A percentile compares a stretch with the other conserved stretches of the same genome.
Conservation (phyloP, 2,888 invertebrate genomes). For the Eurytoma californica region DNA sequence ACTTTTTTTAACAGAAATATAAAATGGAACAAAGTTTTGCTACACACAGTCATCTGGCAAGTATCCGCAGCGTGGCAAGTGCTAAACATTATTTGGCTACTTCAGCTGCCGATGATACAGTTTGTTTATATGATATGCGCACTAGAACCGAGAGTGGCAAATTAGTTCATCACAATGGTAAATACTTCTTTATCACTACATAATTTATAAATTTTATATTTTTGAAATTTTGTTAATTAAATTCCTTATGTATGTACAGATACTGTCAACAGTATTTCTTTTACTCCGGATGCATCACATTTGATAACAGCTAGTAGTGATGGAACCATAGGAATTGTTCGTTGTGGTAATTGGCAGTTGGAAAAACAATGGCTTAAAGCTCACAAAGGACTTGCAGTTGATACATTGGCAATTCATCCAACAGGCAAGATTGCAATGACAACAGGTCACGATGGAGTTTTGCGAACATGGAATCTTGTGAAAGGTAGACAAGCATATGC, state of each 20-base stretch:
- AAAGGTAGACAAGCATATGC: slow-evolving; percentile 93
- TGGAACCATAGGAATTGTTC: slow-evolving; percentile 87
- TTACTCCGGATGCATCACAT: slow-evolving; percentile 86
- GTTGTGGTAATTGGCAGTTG: slow-evolving; percentile 90
- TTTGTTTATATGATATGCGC: slow-evolving; percentile 89
- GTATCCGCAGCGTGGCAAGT: slow-evolving; percentile 84
- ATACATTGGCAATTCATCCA: slow-evolving; percentile 89
- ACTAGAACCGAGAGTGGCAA: slow-evolving; percentile 86
- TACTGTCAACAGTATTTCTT: slow-evolving; percentile 86
- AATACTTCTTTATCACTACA: slow-evolving; percentile 25
- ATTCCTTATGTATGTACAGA: slow-evolving; percentile 69
- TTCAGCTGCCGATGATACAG: slow-evolving; percentile 92
- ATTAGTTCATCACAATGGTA: slow-evolving; percentile 87
- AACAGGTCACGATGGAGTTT: slow-evolving; percentile 87
- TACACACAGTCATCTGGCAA: slow-evolving; percentile 89
- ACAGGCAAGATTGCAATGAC: slow-evolving; percentile 92
- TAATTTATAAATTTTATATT: not conserved
- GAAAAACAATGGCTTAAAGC: slow-evolving; percentile 89
- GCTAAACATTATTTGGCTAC: slow-evolving; percentile 87
- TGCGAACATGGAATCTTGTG: slow-evolving; percentile 95
- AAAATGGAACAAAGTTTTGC: slow-evolving; percentile 88
- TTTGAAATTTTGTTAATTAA: not conserved
- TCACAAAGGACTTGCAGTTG: slow-evolving; percentile 87
- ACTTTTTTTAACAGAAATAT: slow-evolving; percentile 73
- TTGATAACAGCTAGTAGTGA: slow-evolving; percentile 90